These are phyloP conservation scores for Oriolus oriolus DNA, from an alignment of 2,113 vertebrate genomes.

Conservation along the genomic window DNA sequence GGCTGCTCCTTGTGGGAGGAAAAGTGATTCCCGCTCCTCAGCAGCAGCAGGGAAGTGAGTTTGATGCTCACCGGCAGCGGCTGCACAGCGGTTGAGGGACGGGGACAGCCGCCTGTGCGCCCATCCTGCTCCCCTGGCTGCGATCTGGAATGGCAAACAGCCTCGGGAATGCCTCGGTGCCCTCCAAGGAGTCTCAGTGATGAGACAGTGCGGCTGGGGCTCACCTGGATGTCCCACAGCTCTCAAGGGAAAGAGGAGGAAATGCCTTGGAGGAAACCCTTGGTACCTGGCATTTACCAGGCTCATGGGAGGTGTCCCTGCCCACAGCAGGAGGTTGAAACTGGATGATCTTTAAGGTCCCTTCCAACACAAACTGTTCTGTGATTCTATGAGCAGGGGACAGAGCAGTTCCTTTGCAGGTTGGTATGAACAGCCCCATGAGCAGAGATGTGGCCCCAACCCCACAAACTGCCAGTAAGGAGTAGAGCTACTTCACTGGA, in stretches of 20 bases:
- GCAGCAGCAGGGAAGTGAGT: neutral
- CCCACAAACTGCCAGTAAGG: neutral
- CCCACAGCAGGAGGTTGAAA: no score
- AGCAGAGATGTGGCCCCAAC: neutral
- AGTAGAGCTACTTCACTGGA: neutral
- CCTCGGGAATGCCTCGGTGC: accelerated
- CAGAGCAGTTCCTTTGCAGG: neutral
- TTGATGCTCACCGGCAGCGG: accelerated
- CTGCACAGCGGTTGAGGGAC: neutral
- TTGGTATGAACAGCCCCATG: neutral
- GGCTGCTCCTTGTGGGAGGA: accelerated
- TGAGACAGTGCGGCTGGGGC: accelerated
- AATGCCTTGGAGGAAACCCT: neutral
- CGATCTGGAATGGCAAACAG: accelerated
- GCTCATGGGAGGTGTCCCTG: neutral
- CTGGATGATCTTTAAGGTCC: no score
- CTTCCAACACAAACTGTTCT: neutral
- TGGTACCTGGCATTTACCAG: neutral
- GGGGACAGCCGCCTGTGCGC: accelerated
- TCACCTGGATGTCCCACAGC: neutral
- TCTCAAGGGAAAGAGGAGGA: neutral
- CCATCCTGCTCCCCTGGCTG: neutral
- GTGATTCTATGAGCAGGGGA: neutral
- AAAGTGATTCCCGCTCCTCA: accelerated
- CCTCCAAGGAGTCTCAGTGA: neutral